Evolutionary conservation across 2,888 invertebrate species (phyloP), one percentile per base, ranked within the genome.

Genomic region (Trachelus tabidus): DNA sequence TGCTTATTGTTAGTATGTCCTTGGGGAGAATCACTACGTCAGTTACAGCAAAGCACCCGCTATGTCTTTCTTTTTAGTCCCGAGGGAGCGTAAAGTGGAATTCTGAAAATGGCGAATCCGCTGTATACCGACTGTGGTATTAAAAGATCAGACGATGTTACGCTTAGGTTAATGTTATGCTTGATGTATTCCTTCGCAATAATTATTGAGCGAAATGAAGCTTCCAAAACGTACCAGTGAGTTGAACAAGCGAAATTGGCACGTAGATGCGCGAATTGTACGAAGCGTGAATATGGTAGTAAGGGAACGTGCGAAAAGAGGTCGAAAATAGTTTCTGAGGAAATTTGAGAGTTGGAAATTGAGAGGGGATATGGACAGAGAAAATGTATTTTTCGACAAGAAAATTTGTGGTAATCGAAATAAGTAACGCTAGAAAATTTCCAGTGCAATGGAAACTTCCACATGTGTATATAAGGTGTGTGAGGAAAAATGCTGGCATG

Each of bases 1-100:
- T 56, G 56, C 23, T 56, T 56, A 56, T 56, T 56, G 23, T 76
- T 77, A 74, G 77, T 34, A 37, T 76, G 68, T 76, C 81, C 73
- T 74, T 0, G 35, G 81, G 78, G 76, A 80, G 78, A 85, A 84
- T 83, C 82, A 78, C 73, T 78, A 79, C 77, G 84, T 80, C 81
- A 74, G 80, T 82, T 82, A 78, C 80, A 79, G 80, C 9, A 40
- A 79, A 80, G 76, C 80, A 78, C 79, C 75, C 78, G 74, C 73
- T 74, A 73, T 34, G 76, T 77, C 79, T 83, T 83, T 83, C 79
- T 79, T 83, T 75, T 75, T 68, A 69, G 79, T 76, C 82, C 71
- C 80, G 11, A 30, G 69, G 73, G 76, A 78, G 40, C 37, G 30
- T 40, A 23, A 75, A 73, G 74, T 80, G 78, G 79, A 79, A 82